Percentiles rank a stretch among this genome's conserved stretches.
Evolutionary conservation across 2,113 vertebrate genomes (phyloP).

Genomic region (Leuciscus idus): DNA sequence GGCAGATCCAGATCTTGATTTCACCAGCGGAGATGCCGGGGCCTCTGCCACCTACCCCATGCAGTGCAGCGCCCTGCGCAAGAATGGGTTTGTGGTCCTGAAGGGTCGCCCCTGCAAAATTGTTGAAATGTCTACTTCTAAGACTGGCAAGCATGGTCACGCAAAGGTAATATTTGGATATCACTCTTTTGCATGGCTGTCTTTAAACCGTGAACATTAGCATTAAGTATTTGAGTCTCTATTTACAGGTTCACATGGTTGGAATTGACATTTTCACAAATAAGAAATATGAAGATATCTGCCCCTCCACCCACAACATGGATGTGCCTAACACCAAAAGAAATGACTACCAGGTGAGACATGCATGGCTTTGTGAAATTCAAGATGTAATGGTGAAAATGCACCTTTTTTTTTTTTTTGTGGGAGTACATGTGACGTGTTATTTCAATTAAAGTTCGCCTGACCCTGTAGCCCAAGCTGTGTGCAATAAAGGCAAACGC

Average conservation of each 20-base stretch:
- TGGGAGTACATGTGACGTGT: neutral
- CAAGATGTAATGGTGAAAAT: neutral
- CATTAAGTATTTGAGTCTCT: neutral
- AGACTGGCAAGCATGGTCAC: slow-evolving; percentile 97
- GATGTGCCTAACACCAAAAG: slow-evolving; percentile 97
- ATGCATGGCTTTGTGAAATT: neutral
- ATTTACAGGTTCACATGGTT: slow-evolving; percentile 91
- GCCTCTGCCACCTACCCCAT: slow-evolving; percentile 93
- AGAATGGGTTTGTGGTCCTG: slow-evolving; percentile 96
- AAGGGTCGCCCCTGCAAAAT: slow-evolving; percentile 97
- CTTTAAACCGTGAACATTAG: neutral
- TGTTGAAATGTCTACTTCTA: slow-evolving; percentile 98
- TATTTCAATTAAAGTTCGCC: neutral
- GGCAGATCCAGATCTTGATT: slow-evolving; percentile 92
- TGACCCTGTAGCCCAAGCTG: neutral
- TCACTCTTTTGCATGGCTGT: neutral
- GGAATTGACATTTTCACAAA: slow-evolving; percentile 98
- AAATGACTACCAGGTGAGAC: slow-evolving; percentile 89
- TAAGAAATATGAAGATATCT: slow-evolving; percentile 99
- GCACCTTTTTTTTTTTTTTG: neutral
- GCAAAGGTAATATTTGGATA: slow-evolving; percentile 83
- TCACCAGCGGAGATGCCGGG: slow-evolving; percentile 90
- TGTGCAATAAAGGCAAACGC: neutral
- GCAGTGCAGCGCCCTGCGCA: slow-evolving; percentile 98
- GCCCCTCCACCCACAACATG: slow-evolving; percentile 99